These are phyloP conservation scores for Hetaerina titia DNA, from an alignment of 2,888 invertebrate genomes.

Conservation along the genomic window DNA sequence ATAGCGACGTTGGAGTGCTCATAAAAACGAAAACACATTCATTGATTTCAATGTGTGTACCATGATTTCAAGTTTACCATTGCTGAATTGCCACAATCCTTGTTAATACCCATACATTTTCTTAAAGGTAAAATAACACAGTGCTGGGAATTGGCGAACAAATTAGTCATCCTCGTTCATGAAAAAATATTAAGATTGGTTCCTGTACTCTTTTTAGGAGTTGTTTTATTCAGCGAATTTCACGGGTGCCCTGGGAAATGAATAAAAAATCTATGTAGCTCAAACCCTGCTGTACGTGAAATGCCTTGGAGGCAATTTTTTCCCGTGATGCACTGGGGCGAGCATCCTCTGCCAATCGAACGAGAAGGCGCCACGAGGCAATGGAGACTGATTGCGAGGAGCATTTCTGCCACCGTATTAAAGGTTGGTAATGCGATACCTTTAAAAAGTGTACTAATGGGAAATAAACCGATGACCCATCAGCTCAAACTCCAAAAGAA, in stretches of 20 bases:
- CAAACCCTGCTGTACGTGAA: background rate
- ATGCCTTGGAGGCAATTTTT: background rate
- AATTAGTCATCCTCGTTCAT: background rate
- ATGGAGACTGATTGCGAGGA: background rate
- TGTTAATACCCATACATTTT: background rate
- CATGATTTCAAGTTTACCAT: background rate
- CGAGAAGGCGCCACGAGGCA: background rate
- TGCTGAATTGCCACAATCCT: background rate
- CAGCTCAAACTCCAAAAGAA: background rate
- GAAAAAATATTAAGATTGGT: background rate
- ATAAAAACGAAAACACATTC: background rate
- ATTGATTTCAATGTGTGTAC: background rate
- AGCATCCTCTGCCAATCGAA: background rate
- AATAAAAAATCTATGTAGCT: background rate
- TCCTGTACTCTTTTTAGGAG: background rate
- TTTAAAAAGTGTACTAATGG: constrained; percentile 12
- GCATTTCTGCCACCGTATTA: background rate
- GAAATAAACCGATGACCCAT: background rate
- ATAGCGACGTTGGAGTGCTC: background rate
- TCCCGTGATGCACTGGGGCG: background rate
- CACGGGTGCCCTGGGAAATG: background rate
- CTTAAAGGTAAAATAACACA: background rate
- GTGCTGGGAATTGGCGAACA: background rate
- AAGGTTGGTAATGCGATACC: background rate
- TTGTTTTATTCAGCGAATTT: background rate